Conservation (phyloP, 1,140 invertebrate species). For the Amphibalanus amphitrite region DNA sequence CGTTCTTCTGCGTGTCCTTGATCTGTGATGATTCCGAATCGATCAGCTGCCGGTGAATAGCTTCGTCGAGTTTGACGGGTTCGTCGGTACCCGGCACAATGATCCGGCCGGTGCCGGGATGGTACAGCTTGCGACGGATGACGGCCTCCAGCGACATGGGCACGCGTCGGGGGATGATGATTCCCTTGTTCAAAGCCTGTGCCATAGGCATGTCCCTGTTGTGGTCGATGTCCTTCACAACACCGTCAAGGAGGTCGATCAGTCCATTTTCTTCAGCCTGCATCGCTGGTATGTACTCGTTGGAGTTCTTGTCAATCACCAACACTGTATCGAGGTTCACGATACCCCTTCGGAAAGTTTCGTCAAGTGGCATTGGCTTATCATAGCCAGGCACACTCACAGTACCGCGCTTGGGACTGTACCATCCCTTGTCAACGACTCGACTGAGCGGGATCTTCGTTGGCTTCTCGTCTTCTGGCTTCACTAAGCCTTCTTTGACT, state of each 20-base stretch:
- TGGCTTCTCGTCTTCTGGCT: slow-evolving; percentile 38
- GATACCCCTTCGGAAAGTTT: slow-evolving; percentile 13
- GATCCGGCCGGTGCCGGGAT: slow-evolving; percentile 47
- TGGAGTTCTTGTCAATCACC: slow-evolving; percentile 35
- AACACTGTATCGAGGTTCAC: slow-evolving; percentile 17
- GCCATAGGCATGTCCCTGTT: slow-evolving; percentile 45
- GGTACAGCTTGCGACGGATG: slow-evolving; percentile 49
- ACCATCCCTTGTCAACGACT: background rate
- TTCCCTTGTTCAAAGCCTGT: slow-evolving; percentile 47
- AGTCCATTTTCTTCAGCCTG: slow-evolving; percentile 58
- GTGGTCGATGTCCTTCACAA: slow-evolving; percentile 48
- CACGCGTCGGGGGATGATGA: slow-evolving; percentile 44
- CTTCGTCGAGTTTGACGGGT: slow-evolving; percentile 48
- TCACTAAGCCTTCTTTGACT: slow-evolving; percentile 31
- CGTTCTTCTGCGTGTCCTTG: slow-evolving; percentile 49
- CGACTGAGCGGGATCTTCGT: slow-evolving; percentile 1
- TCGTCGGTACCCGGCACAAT: slow-evolving; percentile 50
- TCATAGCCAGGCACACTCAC: background rate
- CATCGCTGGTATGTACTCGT: slow-evolving; percentile 47
- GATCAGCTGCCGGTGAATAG: slow-evolving; percentile 56
- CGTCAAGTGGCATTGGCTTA: slow-evolving; percentile 9
- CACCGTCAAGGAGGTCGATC: slow-evolving; percentile 51
- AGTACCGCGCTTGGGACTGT: background rate
- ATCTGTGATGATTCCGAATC: slow-evolving; percentile 66
- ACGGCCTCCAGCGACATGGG: slow-evolving; percentile 58